These are phyloP conservation scores for Rhyacophila brunnea DNA, from an alignment of 1,140 invertebrate genomes.

Conservation along the genomic window DNA sequence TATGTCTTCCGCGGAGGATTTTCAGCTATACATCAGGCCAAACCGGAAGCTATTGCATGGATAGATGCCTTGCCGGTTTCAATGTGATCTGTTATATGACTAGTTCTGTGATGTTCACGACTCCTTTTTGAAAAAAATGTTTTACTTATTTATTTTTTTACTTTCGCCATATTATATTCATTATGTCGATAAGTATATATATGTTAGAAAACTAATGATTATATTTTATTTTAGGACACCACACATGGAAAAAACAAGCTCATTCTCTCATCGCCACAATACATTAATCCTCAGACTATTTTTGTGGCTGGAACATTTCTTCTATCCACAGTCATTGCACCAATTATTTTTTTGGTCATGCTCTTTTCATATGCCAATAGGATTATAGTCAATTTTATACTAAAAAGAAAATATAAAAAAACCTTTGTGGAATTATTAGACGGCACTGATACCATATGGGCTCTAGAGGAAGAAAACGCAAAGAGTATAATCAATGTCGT, in stretches of 20 bases:
- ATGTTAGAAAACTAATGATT: too few relatives aligned
- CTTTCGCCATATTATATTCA: too few relatives aligned
- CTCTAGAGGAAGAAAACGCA: constrained; percentile 48
- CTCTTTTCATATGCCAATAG: constrained; percentile 40
- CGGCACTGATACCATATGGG: constrained; percentile 55
- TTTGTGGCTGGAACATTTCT: constrained; percentile 36
- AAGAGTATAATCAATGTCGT: constrained; percentile 50
- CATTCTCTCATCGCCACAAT: constrained; percentile 19
- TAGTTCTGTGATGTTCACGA: too few relatives aligned
- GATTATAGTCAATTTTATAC: constrained; percentile 20
- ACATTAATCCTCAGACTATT: constrained; percentile 28
- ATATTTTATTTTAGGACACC: constrained; percentile 16
- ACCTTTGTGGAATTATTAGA: constrained; percentile 49
- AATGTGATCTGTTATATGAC: too few relatives aligned
- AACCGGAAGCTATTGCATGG: too few relatives aligned
- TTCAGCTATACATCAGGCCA: too few relatives aligned
- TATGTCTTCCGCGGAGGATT: too few relatives aligned
- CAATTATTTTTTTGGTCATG: constrained; percentile 36
- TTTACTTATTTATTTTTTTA: too few relatives aligned
- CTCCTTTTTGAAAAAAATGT: too few relatives aligned
- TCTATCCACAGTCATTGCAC: constrained; percentile 37
- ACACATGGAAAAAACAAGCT: constrained; percentile 23
- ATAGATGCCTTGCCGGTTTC: too few relatives aligned
- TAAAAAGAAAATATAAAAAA: constrained; percentile 39
- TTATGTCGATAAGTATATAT: too few relatives aligned